These are phyloP conservation scores for Huso huso DNA, from an alignment of 2,797 vertebrate species.

Conservation along the genomic window DNA sequence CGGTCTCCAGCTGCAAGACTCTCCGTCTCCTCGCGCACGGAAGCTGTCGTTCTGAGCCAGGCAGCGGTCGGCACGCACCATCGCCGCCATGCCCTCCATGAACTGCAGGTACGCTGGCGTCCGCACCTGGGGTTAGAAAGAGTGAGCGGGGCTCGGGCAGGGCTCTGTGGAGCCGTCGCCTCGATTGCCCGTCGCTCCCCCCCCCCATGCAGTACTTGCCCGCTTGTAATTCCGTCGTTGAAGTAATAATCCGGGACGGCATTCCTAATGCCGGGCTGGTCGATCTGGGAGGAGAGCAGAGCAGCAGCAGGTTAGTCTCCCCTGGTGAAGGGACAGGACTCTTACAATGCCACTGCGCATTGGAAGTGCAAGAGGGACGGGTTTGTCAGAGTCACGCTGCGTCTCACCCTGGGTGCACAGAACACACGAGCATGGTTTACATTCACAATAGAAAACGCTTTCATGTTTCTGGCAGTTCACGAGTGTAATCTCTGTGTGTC, in stretches of 20 bases:
- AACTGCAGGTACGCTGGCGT: constrained; percentile 87
- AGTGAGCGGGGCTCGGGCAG: too few relatives aligned
- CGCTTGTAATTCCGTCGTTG: constrained; percentile 74
- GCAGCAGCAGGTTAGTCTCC: background rate
- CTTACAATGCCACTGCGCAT: background rate
- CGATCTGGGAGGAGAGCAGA: constrained; percentile 65
- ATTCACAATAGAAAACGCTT: too few relatives aligned
- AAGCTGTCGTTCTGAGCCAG: constrained; percentile 61
- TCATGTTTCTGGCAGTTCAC: too few relatives aligned
- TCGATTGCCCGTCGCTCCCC: too few relatives aligned
- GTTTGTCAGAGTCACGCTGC: too few relatives aligned
- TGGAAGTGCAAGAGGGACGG: background rate
- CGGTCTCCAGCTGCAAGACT: constrained; percentile 85
- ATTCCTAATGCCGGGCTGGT: constrained; percentile 89
- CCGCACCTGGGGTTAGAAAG: constrained; percentile 59
- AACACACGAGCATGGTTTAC: too few relatives aligned
- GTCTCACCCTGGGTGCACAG: too few relatives aligned
- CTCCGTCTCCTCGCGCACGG: constrained; percentile 79
- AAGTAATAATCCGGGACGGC: constrained; percentile 94
- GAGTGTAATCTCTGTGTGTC: too few relatives aligned
- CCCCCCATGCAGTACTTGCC: constrained; percentile 44
- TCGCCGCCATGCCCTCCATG: constrained; percentile 79
- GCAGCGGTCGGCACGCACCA: constrained; percentile 77
- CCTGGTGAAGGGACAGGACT: background rate
- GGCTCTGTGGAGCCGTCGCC: too few relatives aligned